These are phyloP conservation scores for Drosophila saltans DNA, from an alignment of 1,140 invertebrate genomes.

Conservation along the genomic window DNA sequence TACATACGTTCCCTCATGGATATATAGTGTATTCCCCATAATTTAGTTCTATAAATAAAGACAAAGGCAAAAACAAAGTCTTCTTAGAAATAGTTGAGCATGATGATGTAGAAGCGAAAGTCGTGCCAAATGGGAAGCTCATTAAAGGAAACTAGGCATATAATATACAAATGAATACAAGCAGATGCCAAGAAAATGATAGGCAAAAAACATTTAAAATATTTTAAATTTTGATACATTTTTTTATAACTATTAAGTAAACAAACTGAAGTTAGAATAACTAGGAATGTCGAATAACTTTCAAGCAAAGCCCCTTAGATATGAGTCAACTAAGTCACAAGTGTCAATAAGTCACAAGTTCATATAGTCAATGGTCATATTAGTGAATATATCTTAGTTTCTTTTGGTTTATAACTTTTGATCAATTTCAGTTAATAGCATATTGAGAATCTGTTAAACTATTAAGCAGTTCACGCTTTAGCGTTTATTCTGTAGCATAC, in stretches of 20 bases:
- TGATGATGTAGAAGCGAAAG: slow-evolving; percentile 10
- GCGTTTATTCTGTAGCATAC: no score
- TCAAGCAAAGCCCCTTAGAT: no score
- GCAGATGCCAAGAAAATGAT: neutral
- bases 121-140: slow-evolving; percentile 21
- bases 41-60: slow-evolving; percentile 69
- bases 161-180: neutral
- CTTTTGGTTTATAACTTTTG: no score
- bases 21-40: slow-evolving; percentile 54
- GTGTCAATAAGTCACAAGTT: no score
- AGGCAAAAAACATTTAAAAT: neutral
- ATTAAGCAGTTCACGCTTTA: no score
- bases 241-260: no score
- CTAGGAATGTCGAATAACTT: no score
- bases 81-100: slow-evolving; percentile 11
- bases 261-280: neutral
- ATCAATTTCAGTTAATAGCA: no score
- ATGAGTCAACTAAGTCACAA: no score
- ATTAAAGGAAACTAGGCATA: slow-evolving; percentile 15
- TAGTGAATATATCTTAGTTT: no score
- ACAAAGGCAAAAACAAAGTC: neutral
- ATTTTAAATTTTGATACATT: neutral
- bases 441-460: no score
- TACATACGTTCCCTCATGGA: neutral
- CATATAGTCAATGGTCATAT: no score